phyloP scores from a whole-genome alignment of 2,797 vertebrate species.

The Gila robusta region DNA sequence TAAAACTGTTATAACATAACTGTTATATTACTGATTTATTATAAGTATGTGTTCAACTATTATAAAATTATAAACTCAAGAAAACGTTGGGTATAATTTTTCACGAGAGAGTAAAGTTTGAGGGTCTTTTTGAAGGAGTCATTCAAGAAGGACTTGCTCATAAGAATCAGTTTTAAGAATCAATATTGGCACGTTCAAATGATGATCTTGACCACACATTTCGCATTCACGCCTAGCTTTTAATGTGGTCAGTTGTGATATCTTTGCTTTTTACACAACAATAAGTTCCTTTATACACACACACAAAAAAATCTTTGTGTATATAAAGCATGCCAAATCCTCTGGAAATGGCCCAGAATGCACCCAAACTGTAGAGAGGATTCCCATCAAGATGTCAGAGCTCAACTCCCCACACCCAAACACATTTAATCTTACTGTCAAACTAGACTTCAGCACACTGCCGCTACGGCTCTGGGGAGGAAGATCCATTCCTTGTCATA shows the following conservation, averaged over 20 bases:
- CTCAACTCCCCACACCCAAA: conserved; percentile 50
- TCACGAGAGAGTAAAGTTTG: not conserved
- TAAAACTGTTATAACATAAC: not conserved
- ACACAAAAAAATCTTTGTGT: not conserved
- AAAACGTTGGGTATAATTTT: not conserved
- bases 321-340: not conserved
- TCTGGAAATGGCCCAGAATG: conserved; percentile 31
- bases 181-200: not conserved
- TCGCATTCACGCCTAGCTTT: not conserved
- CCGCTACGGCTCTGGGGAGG: conserved; percentile 45
- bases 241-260: conserved; percentile 8
- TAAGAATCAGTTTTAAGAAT: not conserved
- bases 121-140: not conserved
- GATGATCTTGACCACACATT: not conserved
- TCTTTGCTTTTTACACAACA: conserved; percentile 12
- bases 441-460: conserved; percentile 45
- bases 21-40: not conserved
- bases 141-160: not conserved
- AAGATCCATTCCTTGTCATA: conserved; percentile 56
- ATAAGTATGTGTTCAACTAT: not conserved
- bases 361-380: conserved; percentile 39
- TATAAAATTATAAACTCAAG: not conserved
- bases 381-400: conserved; percentile 54
- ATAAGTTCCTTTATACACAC: not conserved
- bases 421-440: conserved; percentile 58